phyloP scores from a whole-genome alignment of 2,797 vertebrate genomes.

The Botia kubotai region DNA sequence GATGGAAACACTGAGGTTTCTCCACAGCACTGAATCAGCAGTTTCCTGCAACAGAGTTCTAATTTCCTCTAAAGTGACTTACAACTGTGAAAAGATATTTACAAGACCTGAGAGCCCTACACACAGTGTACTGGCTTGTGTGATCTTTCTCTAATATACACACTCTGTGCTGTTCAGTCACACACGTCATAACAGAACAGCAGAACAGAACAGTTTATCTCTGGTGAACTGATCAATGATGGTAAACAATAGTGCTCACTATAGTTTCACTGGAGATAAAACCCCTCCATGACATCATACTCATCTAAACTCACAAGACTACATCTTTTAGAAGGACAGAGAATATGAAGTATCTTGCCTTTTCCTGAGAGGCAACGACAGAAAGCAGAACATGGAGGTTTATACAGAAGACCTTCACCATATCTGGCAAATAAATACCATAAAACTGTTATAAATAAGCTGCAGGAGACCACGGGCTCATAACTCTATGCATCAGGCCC shows the following conservation, averaged over 20 bases:
- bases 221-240: slow-evolving; percentile 41
- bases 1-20: background rate
- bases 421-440: slow-evolving; percentile 53
- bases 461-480: slow-evolving; percentile 53
- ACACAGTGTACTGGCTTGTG: background rate
- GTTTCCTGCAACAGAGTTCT: slow-evolving; percentile 34
- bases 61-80: slow-evolving; percentile 37
- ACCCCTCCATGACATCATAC: background rate
- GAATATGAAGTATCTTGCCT: background rate
- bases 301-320: too few relatives aligned
- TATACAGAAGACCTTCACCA: slow-evolving; percentile 32
- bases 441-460: slow-evolving; percentile 68
- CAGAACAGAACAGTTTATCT: slow-evolving; percentile 12
- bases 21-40: slow-evolving; percentile 20
- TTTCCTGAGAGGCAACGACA: background rate
- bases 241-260: slow-evolving; percentile 18
- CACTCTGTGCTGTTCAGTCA: background rate
- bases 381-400: slow-evolving; percentile 29
- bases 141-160: background rate
- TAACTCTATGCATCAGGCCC: slow-evolving; percentile 61
- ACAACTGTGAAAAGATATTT: slow-evolving; percentile 18
- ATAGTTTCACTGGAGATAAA: background rate
- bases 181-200: background rate
- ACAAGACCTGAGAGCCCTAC: background rate
- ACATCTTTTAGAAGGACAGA: slow-evolving; percentile 1